phyloP scores from a whole-genome alignment of 2,888 invertebrate species.

The Polia nebulosa region DNA sequence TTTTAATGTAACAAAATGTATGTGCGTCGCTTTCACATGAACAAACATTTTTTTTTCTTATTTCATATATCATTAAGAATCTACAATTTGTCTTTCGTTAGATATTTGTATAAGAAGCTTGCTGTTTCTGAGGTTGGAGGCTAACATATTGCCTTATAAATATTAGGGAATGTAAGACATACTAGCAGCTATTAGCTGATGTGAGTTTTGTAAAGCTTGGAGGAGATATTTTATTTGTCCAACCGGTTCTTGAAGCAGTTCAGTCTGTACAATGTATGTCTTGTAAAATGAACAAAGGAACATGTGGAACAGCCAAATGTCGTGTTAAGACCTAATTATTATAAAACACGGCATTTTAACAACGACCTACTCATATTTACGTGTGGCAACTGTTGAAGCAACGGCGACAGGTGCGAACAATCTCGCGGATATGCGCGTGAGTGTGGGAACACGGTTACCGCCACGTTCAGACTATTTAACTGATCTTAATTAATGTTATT shows the following conservation, averaged over 20 bases:
- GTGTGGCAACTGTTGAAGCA: conserved; percentile 33
- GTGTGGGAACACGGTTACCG: conserved; percentile 45
- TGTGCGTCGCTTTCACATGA: too few relatives aligned
- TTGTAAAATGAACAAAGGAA: background rate
- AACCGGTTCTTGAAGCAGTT: too few relatives aligned
- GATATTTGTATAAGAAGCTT: background rate
- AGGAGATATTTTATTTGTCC: too few relatives aligned
- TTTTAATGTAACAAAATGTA: too few relatives aligned
- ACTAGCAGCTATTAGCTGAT: too few relatives aligned
- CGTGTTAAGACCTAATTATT: background rate
- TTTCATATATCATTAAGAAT: background rate
- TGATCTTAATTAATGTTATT: conserved; percentile 4
- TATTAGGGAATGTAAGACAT: background rate
- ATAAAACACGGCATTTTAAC: background rate
- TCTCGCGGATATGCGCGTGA: conserved; percentile 32
- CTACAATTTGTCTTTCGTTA: background rate
- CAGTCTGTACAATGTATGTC: too few relatives aligned
- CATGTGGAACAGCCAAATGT: background rate
- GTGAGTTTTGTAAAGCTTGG: too few relatives aligned
- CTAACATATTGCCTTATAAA: background rate
- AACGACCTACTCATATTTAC: background rate
- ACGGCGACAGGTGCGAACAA: conserved; percentile 31
- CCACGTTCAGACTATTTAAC: conserved; percentile 5
- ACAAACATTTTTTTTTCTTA: too few relatives aligned
- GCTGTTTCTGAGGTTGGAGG: background rate